Conservation (phyloP, 1,140 invertebrate genomes). For the Penaeus vannamei region DNA sequence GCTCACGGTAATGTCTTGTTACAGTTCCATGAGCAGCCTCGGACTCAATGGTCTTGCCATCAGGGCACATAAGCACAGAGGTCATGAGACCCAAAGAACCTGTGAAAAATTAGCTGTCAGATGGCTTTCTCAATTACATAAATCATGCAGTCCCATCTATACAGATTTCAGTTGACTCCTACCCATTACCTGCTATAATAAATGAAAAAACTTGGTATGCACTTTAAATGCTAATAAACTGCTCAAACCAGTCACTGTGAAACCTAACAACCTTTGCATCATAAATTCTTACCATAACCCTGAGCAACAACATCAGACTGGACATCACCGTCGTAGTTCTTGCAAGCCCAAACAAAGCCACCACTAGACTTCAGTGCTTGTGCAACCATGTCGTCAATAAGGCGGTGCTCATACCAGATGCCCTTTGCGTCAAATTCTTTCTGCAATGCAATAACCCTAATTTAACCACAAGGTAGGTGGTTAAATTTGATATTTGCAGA, state of each 20-base stretch:
- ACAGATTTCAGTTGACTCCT: too few species aligned
- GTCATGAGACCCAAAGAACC: conserved; percentile 94
- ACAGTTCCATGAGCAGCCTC: conserved; percentile 95
- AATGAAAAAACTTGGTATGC: too few species aligned
- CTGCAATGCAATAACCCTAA: conserved; percentile 70
- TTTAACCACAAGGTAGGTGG: conserved; percentile 74
- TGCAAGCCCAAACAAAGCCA: conserved; percentile 94
- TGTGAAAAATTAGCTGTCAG: conserved; percentile 44
- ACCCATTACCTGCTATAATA: too few species aligned
- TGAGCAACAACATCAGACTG: conserved; percentile 91
- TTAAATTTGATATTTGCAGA: too few species aligned
- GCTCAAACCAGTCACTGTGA: not conserved
- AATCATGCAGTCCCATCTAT: not conserved
- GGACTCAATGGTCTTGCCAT: conserved; percentile 91
- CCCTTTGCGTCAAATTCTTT: conserved; percentile 81
- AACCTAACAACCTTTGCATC: too few species aligned
- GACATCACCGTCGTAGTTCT: conserved; percentile 94
- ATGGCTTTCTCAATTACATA: not conserved
- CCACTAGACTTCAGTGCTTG: conserved; percentile 88
- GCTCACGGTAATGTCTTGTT: conserved; percentile 88
- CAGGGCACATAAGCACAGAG: conserved; percentile 91
- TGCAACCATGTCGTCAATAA: conserved; percentile 95
- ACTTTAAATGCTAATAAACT: not conserved
- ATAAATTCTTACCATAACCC: conserved; percentile 77
- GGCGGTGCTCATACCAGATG: conserved; percentile 93